phyloP scores from a whole-genome alignment of 2,797 vertebrate species.

The Acestrorhynchus altus region DNA sequence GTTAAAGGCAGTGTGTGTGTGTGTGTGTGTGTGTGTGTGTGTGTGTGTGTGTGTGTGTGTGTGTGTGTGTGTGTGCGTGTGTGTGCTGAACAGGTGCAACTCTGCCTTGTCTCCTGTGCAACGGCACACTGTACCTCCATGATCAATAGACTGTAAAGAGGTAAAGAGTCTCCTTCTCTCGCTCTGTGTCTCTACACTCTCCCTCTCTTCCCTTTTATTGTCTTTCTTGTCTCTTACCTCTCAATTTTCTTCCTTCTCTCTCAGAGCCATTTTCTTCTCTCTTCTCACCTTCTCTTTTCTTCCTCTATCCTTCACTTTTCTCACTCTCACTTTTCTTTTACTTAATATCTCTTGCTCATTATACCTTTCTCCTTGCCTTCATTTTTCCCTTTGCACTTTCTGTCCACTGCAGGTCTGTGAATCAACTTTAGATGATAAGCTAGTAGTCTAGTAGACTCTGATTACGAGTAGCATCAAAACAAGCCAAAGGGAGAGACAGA shows the following conservation, averaged over 20 bases:
- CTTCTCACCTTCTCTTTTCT: not conserved
- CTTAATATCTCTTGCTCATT: not conserved
- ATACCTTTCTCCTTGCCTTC: not conserved
- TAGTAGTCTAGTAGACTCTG: no score
- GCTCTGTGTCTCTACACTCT: conserved; percentile 6
- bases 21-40: conserved; percentile 27
- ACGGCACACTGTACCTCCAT: conserved; percentile 26
- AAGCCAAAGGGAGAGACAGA: no score
- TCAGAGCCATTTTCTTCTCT: no score
- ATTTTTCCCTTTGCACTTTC: not conserved
- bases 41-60: conserved; percentile 4
- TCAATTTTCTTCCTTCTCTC: no score
- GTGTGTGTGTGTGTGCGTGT: not conserved
- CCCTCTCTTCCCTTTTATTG: not conserved
- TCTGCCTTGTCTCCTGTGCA: not conserved
- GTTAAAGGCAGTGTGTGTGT: conserved; percentile 29
- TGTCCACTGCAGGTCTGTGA: no score
- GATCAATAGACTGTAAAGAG: conserved; percentile 40
- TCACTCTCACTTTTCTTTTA: no score
- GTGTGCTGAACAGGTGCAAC: not conserved
- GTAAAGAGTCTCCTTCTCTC: conserved; percentile 27
- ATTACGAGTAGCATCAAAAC: no score
- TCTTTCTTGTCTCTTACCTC: not conserved
- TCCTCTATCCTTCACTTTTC: no score
- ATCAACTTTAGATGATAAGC: no score